Conservation (phyloP, 2,888 invertebrate species). For the Noctua janthina region DNA sequence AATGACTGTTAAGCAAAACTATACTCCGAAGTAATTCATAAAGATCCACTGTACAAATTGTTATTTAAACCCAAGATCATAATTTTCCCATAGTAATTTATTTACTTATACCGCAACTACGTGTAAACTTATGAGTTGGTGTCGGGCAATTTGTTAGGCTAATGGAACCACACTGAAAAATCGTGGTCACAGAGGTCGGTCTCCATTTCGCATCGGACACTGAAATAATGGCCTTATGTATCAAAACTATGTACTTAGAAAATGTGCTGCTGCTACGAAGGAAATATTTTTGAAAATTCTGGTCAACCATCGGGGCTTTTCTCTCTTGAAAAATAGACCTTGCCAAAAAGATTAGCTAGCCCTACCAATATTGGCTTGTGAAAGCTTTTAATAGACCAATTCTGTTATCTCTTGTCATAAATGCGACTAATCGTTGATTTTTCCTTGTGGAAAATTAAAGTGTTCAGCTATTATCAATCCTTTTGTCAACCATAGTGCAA, state of each 20-base stretch:
- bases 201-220: slow-evolving; percentile 76
- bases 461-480: neutral
- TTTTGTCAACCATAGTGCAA: neutral
- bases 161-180: slow-evolving; percentile 79
- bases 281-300: neutral
- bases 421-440: neutral
- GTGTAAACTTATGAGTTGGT: slow-evolving; percentile 70
- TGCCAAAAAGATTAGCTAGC: slow-evolving; percentile 6
- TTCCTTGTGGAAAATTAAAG: neutral
- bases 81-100: slow-evolving; percentile 30
- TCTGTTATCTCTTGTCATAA: neutral
- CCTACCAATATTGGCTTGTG: neutral
- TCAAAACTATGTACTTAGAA: slow-evolving; percentile 60
- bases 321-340: neutral
- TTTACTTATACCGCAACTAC: slow-evolving; percentile 28
- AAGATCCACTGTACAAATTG: neutral
- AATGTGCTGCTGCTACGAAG: neutral
- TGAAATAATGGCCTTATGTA: slow-evolving; percentile 76
- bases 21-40: neutral
- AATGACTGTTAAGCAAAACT: neutral
- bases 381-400: neutral
- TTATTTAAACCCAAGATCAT: slow-evolving; percentile 36
- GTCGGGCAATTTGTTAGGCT: slow-evolving; percentile 80
- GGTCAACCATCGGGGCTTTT: neutral
- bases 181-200: slow-evolving; percentile 79